Evolutionary conservation across 2,113 vertebrate species (phyloP), one percentile per base, ranked within the genome.

Genomic region (Lasiurus borealis): DNA sequence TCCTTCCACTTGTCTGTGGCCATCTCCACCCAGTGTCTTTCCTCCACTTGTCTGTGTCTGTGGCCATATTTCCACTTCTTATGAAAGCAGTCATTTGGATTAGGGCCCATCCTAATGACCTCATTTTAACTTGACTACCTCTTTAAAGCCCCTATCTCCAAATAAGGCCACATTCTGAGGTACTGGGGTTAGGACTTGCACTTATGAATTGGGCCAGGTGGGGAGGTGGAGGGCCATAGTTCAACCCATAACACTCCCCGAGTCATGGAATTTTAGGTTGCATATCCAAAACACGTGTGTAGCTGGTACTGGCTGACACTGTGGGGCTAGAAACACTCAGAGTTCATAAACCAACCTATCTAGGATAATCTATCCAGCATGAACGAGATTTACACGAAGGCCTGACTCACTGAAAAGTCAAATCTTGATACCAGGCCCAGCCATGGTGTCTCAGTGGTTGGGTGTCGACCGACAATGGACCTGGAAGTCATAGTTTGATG

Each of bases 111-210:
- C 10, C 52, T 18, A 1, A 0, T 29, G 54, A 19, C 62, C 18
- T 86, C 29, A 48, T 92, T 93, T 94, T 90, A 54, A 75, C 15
- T 66, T 52, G 52, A 40, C 59, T 69, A 27, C 57, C 57, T 89
- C 44, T 66, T 18, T 34, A 29, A 36, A 78, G 69, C 34, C 50
- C 27, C 44, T 54, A 10, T 76, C 72, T 93, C 62, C 86, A 84
- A 75, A 52, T 59, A 71, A 75, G 29, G 9, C 23, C 36, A 40
- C 23, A 66, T 44, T 77, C n/a, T 86, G 76, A 80, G 72, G 23
- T 23, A 23, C 9, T 36, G 19, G 12, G 57, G 8, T 48, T 29
- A 34, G 14, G 3, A 57, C 5, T 91, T 25, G 59, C 68, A 16
- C 2, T 12, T 13, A 50, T 27, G 52, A 81, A 12, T n/a, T 31